Percentiles rank a stretch among this genome's conserved stretches.
Conservation (phyloP, 2,797 vertebrate species). For the Rhinophrynus dorsalis region DNA sequence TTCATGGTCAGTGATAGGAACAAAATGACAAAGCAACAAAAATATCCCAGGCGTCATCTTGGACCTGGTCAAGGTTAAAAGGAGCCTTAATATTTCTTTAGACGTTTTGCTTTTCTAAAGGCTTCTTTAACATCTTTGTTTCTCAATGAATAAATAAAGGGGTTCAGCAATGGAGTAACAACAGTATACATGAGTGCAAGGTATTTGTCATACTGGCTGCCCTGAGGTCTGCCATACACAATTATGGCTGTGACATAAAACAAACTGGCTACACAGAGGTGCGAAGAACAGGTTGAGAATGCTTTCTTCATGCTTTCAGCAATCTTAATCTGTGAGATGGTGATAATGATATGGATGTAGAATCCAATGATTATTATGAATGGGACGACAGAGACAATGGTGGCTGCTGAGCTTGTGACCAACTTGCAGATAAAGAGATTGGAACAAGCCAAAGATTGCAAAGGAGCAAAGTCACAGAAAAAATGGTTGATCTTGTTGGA, state of each 20-base stretch:
- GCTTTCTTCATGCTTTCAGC: background rate
- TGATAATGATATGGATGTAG: background rate
- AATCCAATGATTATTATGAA: slow-evolving; percentile 10
- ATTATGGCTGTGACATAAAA: background rate
- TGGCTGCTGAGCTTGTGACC: background rate
- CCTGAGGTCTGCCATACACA: slow-evolving; percentile 14
- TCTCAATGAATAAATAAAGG: slow-evolving; percentile 33
- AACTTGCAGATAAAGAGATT: too few species aligned
- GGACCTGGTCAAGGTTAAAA: too few species aligned
- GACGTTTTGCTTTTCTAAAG: background rate
- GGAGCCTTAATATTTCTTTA: too few species aligned
- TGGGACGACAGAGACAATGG: slow-evolving; percentile 1
- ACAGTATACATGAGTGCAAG: slow-evolving; percentile 25
- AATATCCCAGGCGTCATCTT: too few species aligned
- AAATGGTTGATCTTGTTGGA: slow-evolving; percentile 12
- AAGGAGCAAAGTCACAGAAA: slow-evolving; percentile 24
- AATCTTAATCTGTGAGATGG: background rate
- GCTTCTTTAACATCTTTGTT: slow-evolving; percentile 17
- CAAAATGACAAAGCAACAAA: too few species aligned
- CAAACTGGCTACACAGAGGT: slow-evolving; percentile 13
- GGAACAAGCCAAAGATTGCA: slow-evolving; percentile 25
- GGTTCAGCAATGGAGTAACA: slow-evolving; percentile 6
- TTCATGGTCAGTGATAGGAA: too few species aligned
- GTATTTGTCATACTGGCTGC: slow-evolving; percentile 18
- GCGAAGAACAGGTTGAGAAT: slow-evolving; percentile 24